Evolutionary conservation across 2,888 invertebrate genomes (phyloP).

Genomic region (Loripinus fragilis): DNA sequence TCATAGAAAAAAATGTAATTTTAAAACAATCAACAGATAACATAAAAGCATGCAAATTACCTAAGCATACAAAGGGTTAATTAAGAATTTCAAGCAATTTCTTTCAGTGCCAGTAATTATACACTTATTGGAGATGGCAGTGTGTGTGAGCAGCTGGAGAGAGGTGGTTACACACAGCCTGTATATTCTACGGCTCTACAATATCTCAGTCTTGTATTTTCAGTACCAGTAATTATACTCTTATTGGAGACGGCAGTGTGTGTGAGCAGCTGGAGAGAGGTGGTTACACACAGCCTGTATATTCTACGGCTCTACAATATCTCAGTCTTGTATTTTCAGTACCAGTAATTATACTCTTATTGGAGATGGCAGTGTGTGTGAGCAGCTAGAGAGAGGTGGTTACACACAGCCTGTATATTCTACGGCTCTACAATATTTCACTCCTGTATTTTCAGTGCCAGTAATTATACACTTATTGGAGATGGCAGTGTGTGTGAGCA

Average conservation of each 20-base stretch:
- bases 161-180: neutral
- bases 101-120: slow-evolving; percentile 1
- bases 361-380: slow-evolving; percentile 1
- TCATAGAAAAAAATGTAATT: no score
- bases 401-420: neutral
- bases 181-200: neutral
- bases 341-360: neutral
- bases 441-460: neutral
- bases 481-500: neutral
- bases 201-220: neutral
- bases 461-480: neutral
- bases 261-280: slow-evolving; percentile 2
- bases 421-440: no score
- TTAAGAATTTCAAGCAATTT: no score
- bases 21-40: no score
- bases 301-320: neutral
- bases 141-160: neutral
- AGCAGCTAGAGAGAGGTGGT: neutral
- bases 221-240: no score
- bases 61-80: no score
- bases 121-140: neutral
- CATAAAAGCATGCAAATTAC: no score
- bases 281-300: neutral
- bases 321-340: neutral
- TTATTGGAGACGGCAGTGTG: neutral